phyloP scores from a whole-genome alignment of 2,113 vertebrate genomes.

The Chunga burmeisteri region DNA sequence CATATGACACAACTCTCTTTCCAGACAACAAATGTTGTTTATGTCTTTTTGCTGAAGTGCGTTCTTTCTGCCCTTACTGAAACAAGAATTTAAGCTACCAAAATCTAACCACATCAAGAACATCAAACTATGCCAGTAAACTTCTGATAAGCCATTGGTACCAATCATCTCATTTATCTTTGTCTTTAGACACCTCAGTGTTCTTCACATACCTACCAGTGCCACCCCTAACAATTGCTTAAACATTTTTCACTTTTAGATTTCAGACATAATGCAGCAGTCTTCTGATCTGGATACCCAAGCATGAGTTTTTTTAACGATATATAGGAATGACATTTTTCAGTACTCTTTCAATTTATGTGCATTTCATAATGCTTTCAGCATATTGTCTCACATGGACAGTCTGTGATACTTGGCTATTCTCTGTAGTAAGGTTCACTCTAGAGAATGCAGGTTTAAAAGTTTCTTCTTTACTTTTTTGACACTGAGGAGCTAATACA shows the following conservation, averaged over 20 bases:
- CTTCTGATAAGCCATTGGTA: background rate
- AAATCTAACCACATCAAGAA: background rate
- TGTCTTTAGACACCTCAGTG: background rate
- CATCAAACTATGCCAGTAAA: background rate
- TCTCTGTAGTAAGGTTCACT: background rate
- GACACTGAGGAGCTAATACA: background rate
- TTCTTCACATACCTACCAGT: background rate
- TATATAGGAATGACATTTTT: background rate
- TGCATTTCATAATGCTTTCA: background rate
- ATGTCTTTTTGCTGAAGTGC: background rate
- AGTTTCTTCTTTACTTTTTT: background rate
- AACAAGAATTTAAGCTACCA: background rate
- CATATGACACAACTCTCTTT: background rate
- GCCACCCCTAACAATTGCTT: background rate
- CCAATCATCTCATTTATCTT: background rate
- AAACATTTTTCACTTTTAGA: background rate
- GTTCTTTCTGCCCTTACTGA: background rate
- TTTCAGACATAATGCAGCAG: background rate
- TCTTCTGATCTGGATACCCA: background rate
- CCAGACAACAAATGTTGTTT: background rate
- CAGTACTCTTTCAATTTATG: background rate
- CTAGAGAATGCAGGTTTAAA: background rate
- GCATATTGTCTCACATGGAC: background rate
- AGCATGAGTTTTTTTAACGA: fast-evolving
- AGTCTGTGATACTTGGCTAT: background rate